Evolutionary conservation across 1,140 invertebrate genomes (phyloP), one percentile per base, ranked within the genome.

Genomic region (Elysia chlorotica): DNA sequence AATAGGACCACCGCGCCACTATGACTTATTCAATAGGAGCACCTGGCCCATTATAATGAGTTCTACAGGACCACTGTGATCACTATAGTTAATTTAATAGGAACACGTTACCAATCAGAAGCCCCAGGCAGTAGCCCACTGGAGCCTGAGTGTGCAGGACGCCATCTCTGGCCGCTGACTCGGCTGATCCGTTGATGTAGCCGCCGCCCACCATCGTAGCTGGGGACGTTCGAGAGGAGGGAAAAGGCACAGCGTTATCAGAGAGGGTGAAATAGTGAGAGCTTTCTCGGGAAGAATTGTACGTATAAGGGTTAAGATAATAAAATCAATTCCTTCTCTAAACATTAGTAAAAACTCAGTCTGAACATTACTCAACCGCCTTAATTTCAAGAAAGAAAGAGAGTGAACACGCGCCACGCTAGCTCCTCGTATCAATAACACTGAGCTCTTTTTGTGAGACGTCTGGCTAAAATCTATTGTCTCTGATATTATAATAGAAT

Each of bases 201-300:
- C 96, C 96, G 36, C 96, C 96, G 59, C 96, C 96, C 5, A 98
- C 96, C 95, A 96, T 97, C 17, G 96, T 98, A 30, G 96, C 96
- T 93, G 74, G 4, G 48, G 61, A n/a, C 56, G 59, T 21, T 73
- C 38, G 36, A 25, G 17, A 17, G 28, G 25, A 17, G 25, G 10
- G 28, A 25, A 48, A 48, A 48, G n/a, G n/a, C 41, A 48, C 10
- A 48, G 10, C 41, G n/a, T 48, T 14, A 48, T 48, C n/a, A n/a
- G n/a, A n/a, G n/a, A n/a, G n/a, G 41, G n/a, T 48, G n/a, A 48
- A 10, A 14, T 48, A 14, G n/a, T 14, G n/a, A 10, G 41, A 48
- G 41, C 10, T 14, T 48, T n/a, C n/a, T 14, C n/a, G 10, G 10
- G 10, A 48, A 48, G n/a, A 48, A 48, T 48, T 48, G n/a, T 48